These are phyloP conservation scores for Tinamus guttatus DNA, from an alignment of 2,113 vertebrate species.

Conservation along the genomic window DNA sequence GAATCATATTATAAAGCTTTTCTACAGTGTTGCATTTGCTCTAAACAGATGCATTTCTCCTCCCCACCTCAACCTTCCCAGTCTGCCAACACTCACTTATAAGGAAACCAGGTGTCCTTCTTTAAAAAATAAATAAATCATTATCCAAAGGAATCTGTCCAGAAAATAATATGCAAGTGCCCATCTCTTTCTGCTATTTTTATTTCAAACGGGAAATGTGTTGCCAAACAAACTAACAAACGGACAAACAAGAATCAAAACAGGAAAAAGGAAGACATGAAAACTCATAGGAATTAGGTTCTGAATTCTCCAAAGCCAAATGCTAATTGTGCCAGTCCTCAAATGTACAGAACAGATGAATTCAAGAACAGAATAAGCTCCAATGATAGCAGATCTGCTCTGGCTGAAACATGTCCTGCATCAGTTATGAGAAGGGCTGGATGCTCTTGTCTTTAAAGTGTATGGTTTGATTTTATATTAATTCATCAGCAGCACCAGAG, in stretches of 20 bases:
- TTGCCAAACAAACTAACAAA: conserved; percentile 63
- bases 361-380: conserved; percentile 39
- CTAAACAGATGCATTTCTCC: conserved; percentile 48
- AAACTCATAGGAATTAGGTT: conserved; percentile 37
- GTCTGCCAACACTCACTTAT: conserved; percentile 39
- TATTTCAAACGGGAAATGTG: conserved; percentile 25
- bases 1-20: conserved; percentile 30
- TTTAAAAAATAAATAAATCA: conserved; percentile 21
- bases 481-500: conserved; percentile 45
- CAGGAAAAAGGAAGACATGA: conserved; percentile 2
- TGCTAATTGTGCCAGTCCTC: conserved; percentile 11
- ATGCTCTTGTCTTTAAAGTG: conserved; percentile 57
- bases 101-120: conserved; percentile 43
- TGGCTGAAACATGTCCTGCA: conserved; percentile 59
- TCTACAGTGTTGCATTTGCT: conserved; percentile 34
- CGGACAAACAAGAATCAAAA: conserved; percentile 47
- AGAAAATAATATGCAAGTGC: conserved; percentile 24
- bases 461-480: conserved; percentile 62
- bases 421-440: conserved; percentile 49
- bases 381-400: conserved; percentile 29
- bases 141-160: conserved; percentile 28
- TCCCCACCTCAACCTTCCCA: neutral
- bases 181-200: conserved; percentile 42
- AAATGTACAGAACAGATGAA: conserved; percentile 48
- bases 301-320: conserved; percentile 48